Evolutionary conservation across 2,888 invertebrate genomes (phyloP), one percentile per base, ranked within the genome.

Genomic region (Scaptomyza flava): DNA sequence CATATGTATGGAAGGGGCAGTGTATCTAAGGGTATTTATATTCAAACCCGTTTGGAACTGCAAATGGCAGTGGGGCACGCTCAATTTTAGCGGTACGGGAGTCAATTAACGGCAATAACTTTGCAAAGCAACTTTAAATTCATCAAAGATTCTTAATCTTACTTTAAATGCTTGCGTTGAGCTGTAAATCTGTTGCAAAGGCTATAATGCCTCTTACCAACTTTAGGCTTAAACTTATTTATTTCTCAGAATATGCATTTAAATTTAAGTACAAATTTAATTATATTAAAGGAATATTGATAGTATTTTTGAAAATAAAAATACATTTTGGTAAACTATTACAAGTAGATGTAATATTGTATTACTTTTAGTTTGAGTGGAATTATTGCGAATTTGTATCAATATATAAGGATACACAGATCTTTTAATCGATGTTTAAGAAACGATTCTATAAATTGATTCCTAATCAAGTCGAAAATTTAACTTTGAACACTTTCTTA

Each of bases 11-110:
- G 8, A 27, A 11, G 48, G 47, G 57, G 34, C 7, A 17, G 8
- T 7, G 11, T 20, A 46, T 23, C 52, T 41, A 45, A 17, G 60
- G 50, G 52, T 47, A 70, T 52, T 56, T 59, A 9, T 38, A 56
- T 64, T 27, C 34, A 51, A 36, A 12, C 42, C 27, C 20, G 36
- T 34, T n/a, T n/a, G 51, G 31, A 42, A 53, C 53, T 31, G 45
- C 67, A 57, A 57, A 34, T 51, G 46, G n/a, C 12, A 23, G 23
- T 23, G 23, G 1, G 23, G 23, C 23, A 23, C 3, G 23, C 23
- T 33, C 9, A 58, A 42, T n/a, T 59, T 31, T 1, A 36, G 4
- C 0, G 3, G 33, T 14, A 23, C 0, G 5, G 12, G 33, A 9
- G 2, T 20, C 34, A 45, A 60, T 43, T 50, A 50, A 54, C 33